Evolutionary conservation across 2,888 invertebrate genomes (phyloP), one percentile per base, ranked within the genome.

Genomic region (Volucella bombylans): DNA sequence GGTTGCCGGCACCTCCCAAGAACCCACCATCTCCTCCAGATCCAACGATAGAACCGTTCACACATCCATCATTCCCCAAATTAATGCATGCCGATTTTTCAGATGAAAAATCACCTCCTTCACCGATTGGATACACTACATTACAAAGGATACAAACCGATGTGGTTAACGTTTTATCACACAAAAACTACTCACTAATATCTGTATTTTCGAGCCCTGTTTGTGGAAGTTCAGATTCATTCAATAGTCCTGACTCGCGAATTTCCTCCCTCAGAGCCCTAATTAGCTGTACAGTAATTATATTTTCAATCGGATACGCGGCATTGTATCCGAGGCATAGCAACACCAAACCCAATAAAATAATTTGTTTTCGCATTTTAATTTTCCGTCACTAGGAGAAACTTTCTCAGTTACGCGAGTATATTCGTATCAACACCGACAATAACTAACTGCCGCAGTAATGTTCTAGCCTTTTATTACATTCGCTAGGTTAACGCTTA

Each of bases 61-160:
- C 89, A 82, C 93, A 93, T 0, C 93, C 93, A 14, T 93, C 93
- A 87, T 93, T 93, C 91, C 93, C 93, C 90, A 93, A 87, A 86
- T 91, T 92, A 11, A 90, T 88, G 72, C 91, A 91, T 9, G 82
- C 31, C 0, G n/a, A 39, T 39, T 39, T 80, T 67, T 78, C 69
- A n/a, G 2, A 12, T 2, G 74, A 68, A 3, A 62, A 9, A 38
- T 64, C 62, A 9, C 68, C 55, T 23, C 31, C 23, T 11, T 61
- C 71, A 49, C 45, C 43, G 39, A n/a, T 15, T 15, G 15, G 11
- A 50, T 52, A 64, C 15, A 31, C 67, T 81, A 10, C 2, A 50
- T 3, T n/a, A 49, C 8, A 43, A 64, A 49, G 4, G 14, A n/a
- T 23, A 71, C n/a, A 38, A 39, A 57, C 49, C 18, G 10, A 4